Evolutionary conservation across 2,113 vertebrate species (phyloP), one percentile per base, ranked within the genome.

Genomic region (Pelvicachromis taeniatus): DNA sequence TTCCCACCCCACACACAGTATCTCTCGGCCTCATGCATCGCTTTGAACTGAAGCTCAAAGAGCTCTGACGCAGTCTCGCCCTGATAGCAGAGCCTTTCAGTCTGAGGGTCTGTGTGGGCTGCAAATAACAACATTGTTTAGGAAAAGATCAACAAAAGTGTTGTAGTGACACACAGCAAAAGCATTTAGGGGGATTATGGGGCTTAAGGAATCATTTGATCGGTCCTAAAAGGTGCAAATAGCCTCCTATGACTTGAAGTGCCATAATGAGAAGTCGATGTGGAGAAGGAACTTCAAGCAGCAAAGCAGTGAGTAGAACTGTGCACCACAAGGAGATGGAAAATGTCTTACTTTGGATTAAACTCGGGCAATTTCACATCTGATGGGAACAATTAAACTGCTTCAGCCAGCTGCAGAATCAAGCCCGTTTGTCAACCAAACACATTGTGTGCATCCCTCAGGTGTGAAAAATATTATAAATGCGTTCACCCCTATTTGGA

Each of bases 201-300:
- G 29, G 23, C 2, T 89, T 89, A 23, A 89, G 12, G 77, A 70
- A 83, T 9, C 82, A 50, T 88, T 78, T 83, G 35, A 90, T 84
- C 88, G 65, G 78, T 85, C 17, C 4, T 88, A 78, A 89, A 89
- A 89, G 68, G 80, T 79, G 68, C 78, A 89, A 50, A 56, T 45
- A 84, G 53, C 8, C 17, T 31, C 29, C 45, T 54, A 77, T 11
- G 7, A 61, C 55, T 59, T 19, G 26, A 58, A 23, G 17, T 35
- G 12, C 26, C 33, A 78, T 59, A 59, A 23, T 29, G 42, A 53
- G 35, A 40, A 73, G 23, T 33, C 2, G 14, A 56, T 4, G 8
- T 12, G 17, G 58, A 80, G 81, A 79, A 52, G 45, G 63, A 81
- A 91, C 84, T 59, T 52, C 59, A 75, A 23, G 55, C 55, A 68